Percentiles rank a stretch among this genome's conserved stretches.
phyloP scores from a whole-genome alignment of 2,797 vertebrate genomes.

The Cercopithecus diana region DNA sequence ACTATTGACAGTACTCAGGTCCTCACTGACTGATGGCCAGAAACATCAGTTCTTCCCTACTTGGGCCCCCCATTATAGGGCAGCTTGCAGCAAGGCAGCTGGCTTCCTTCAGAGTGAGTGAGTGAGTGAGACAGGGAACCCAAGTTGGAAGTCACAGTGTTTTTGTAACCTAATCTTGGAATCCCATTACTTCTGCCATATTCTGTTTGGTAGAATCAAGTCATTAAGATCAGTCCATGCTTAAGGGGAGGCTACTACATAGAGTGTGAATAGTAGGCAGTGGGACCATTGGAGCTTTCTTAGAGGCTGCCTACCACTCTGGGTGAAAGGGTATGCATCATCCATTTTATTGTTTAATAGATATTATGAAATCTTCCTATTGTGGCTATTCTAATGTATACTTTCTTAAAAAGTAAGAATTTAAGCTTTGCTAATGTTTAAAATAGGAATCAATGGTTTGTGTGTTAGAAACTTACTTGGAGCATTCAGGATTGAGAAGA shows the following conservation, averaged over 20 bases:
- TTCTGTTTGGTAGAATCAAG: background rate
- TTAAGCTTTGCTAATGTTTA: slow-evolving; percentile 40
- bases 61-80: background rate
- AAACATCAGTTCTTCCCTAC: background rate
- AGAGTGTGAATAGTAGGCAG: background rate
- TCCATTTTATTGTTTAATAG: slow-evolving; percentile 4
- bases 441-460: background rate
- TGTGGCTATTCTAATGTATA: slow-evolving; percentile 11
- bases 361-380: background rate
- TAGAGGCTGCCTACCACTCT: background rate
- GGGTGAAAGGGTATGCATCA: background rate
- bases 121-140: background rate
- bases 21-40: background rate
- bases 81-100: background rate
- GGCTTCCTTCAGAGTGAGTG: background rate
- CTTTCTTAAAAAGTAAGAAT: slow-evolving; percentile 30
- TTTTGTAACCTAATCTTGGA: slow-evolving; percentile 28
- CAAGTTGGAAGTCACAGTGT: background rate
- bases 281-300: background rate
- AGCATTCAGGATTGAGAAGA: background rate
- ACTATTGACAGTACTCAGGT: background rate
- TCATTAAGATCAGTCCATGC: background rate
- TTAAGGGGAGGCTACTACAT: background rate
- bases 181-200: background rate
- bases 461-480: background rate